Conservation (phyloP, 2,113 vertebrate genomes). For the Hippoglossus stenolepis region DNA sequence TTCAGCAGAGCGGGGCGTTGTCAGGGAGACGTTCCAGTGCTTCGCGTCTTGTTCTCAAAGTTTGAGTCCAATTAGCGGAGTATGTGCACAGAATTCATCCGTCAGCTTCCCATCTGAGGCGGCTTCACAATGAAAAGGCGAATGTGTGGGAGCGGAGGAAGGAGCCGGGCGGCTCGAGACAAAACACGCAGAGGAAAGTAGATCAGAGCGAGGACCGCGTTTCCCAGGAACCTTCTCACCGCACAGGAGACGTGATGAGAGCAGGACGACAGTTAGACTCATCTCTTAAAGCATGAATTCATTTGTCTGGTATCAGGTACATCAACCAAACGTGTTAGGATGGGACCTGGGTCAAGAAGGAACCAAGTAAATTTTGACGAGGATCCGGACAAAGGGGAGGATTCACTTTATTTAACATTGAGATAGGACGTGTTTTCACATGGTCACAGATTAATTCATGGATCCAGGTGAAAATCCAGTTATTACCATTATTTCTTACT, state of each 20-base stretch:
- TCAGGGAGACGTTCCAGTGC: slow-evolving; percentile 47
- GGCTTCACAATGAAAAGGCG: slow-evolving; percentile 45
- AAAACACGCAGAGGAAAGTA: slow-evolving; percentile 12
- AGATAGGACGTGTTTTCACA: too few relatives aligned
- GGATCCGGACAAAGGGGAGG: too few relatives aligned
- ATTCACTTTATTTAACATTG: too few relatives aligned
- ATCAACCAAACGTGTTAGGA: too few relatives aligned
- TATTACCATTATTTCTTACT: too few relatives aligned
- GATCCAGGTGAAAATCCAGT: too few relatives aligned
- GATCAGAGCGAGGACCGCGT: slow-evolving; percentile 12
- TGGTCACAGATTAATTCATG: too few relatives aligned
- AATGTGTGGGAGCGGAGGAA: slow-evolving; percentile 40
- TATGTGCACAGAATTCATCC: slow-evolving; percentile 50
- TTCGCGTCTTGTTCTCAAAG: slow-evolving; percentile 32
- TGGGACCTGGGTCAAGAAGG: too few relatives aligned
- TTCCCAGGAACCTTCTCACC: slow-evolving; percentile 30
- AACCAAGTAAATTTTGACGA: too few relatives aligned
- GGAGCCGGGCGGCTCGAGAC: slow-evolving; percentile 18
- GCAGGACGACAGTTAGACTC: not conserved
- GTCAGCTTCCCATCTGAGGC: slow-evolving; percentile 32
- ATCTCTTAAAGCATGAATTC: too few relatives aligned
- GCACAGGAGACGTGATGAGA: not conserved
- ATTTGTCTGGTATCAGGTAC: too few relatives aligned
- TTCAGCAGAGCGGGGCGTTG: slow-evolving; percentile 7
- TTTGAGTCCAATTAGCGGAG: slow-evolving; percentile 67